These are phyloP conservation scores for Acanthornis magna DNA, from an alignment of 2,797 vertebrate species.

Conservation along the genomic window DNA sequence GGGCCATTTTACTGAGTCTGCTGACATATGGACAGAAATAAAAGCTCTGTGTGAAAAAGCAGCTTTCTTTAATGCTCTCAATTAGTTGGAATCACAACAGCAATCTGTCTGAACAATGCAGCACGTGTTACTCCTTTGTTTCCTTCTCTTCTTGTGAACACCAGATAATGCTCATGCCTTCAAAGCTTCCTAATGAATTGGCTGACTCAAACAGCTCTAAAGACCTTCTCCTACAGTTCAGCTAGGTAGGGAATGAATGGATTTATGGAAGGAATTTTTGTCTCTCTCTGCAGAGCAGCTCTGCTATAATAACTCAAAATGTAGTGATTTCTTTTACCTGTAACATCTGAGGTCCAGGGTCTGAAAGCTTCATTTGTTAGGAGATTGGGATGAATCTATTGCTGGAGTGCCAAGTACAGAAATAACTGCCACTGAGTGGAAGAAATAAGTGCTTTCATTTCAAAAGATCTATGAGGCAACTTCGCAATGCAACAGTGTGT, in stretches of 20 bases:
- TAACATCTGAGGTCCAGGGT: neutral
- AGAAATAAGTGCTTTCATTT: neutral
- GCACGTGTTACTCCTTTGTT: neutral
- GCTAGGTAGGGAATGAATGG: neutral
- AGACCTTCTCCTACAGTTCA: neutral
- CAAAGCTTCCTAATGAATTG: slow-evolving; percentile 32
- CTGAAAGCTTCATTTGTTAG: slow-evolving; percentile 18
- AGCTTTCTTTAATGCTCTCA: slow-evolving; percentile 44
- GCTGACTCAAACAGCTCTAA: neutral
- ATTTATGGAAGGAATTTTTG: slow-evolving; percentile 5
- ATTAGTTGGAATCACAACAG: slow-evolving; percentile 27
- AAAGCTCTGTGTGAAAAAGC: slow-evolving; percentile 18
- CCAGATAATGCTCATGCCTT: slow-evolving; percentile 8
- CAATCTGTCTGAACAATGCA: slow-evolving; percentile 41
- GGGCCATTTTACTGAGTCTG: neutral
- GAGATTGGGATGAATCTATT: neutral
- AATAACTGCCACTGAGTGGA: neutral
- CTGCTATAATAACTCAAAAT: neutral
- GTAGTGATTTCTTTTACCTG: neutral
- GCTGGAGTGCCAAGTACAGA: neutral
- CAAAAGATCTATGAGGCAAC: neutral
- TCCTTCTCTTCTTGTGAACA: slow-evolving; percentile 1
- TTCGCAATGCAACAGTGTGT: neutral
- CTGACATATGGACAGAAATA: slow-evolving; percentile 36
- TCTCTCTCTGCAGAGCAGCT: neutral